Evolutionary conservation across 2,888 invertebrate species (phyloP).

Genomic region (Nymphalis c-album): DNA sequence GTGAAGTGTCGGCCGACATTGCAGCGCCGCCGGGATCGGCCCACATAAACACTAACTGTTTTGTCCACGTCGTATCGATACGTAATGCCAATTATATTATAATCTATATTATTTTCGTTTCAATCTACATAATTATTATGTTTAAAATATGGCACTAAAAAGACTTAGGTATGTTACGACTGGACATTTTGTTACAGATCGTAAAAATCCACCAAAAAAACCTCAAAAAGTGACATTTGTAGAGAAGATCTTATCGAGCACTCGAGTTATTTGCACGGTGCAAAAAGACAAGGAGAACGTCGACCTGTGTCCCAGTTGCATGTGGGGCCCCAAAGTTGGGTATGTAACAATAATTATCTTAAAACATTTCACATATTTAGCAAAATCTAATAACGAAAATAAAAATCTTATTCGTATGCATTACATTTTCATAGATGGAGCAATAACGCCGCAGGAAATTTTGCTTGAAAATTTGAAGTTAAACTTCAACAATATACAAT

Average conservation of each 20-base stretch:
- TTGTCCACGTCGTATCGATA: too few relatives aligned
- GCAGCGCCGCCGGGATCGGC: conserved; percentile 42
- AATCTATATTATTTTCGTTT: too few relatives aligned
- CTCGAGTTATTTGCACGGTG: conserved; percentile 57
- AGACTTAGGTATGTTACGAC: too few relatives aligned
- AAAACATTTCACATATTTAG: too few relatives aligned
- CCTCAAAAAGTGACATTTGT: conserved; percentile 50
- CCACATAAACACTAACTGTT: neutral
- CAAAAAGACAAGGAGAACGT: conserved; percentile 54
- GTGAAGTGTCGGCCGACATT: conserved; percentile 44
- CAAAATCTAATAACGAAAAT: too few relatives aligned
- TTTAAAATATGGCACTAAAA: too few relatives aligned
- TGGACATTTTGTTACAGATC: conserved; percentile 49
- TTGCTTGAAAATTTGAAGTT: too few relatives aligned
- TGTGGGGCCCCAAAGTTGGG: conserved; percentile 74
- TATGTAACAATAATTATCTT: conserved; percentile 38
- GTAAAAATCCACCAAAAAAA: conserved; percentile 64
- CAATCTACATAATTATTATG: too few relatives aligned
- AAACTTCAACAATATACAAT: too few relatives aligned
- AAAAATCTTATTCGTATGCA: neutral
- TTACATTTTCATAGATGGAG: too few relatives aligned
- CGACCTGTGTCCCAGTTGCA: conserved; percentile 69
- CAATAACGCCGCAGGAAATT: too few relatives aligned
- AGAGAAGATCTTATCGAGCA: conserved; percentile 69
- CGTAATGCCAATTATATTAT: too few relatives aligned